Conservation (phyloP, 2,888 invertebrate species). For the Dasypolia templi region DNA sequence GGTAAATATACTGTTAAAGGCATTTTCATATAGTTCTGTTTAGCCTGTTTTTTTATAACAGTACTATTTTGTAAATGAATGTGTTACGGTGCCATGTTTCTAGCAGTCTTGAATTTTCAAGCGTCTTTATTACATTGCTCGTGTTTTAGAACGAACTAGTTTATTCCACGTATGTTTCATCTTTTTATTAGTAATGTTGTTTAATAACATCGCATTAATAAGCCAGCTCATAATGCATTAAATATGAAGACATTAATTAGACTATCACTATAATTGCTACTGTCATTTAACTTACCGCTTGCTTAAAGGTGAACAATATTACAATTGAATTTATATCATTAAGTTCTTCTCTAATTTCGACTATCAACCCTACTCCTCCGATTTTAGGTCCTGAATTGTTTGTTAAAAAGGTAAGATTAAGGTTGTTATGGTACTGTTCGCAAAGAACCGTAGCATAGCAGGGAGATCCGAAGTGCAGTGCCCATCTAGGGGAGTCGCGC, state of each 20-base stretch:
- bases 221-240: constrained; percentile 25
- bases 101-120: not conserved
- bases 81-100: not conserved
- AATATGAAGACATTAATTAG: constrained; percentile 63
- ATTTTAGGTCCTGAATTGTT: constrained; percentile 43
- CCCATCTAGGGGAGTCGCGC: constrained; percentile 82
- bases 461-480: constrained; percentile 62
- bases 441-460: constrained; percentile 58
- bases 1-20: constrained; percentile 29
- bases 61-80: constrained; percentile 20
- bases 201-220: constrained; percentile 24
- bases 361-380: constrained; percentile 36
- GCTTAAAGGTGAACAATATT: constrained; percentile 59
- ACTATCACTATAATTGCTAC: constrained; percentile 54
- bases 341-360: constrained; percentile 35
- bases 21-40: constrained; percentile 33
- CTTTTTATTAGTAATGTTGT: constrained; percentile 22
- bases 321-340: constrained; percentile 62
- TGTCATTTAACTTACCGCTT: constrained; percentile 54
- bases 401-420: constrained; percentile 40
- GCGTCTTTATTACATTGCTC: not conserved
- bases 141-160: not conserved
- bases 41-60: constrained; percentile 12
- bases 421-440: constrained; percentile 47
- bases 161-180: constrained; percentile 15